A percentile compares a stretch with the other conserved stretches of the same genome.
Evolutionary conservation across 2,888 invertebrate species (phyloP).

Genomic region (Eupelmus urozonus): DNA sequence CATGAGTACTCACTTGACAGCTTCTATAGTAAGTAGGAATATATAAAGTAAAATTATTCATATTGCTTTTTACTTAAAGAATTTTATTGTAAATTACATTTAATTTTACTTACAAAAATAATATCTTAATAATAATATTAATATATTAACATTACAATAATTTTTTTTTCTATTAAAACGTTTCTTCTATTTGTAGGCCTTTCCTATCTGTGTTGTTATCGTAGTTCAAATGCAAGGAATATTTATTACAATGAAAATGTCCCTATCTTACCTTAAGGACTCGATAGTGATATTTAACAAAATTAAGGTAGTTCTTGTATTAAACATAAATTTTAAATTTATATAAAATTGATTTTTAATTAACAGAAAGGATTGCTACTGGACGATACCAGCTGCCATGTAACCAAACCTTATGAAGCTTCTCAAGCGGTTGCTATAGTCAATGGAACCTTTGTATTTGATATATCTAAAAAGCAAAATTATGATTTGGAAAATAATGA

Average conservation of each 20-base stretch:
- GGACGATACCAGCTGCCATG: conserved; percentile 77
- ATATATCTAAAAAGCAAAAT: conserved; percentile 52
- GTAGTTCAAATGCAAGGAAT: conserved; percentile 72
- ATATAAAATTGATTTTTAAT: conserved; percentile 32
- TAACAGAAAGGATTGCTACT: conserved; percentile 75
- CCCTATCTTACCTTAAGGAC: conserved; percentile 70
- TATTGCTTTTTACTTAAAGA: no score
- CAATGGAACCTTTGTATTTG: conserved; percentile 78
- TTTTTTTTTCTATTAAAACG: no score
- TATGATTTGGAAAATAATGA: no score
- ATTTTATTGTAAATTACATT: no score
- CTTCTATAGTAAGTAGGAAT: conserved; percentile 79
- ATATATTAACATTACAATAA: no score
- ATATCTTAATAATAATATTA: no score
- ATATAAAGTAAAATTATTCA: no score
- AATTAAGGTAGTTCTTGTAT: conserved; percentile 70
- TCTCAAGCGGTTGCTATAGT: conserved; percentile 78
- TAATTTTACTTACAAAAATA: no score
- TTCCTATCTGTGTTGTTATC: conserved; percentile 73
- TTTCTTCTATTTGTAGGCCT: conserved; percentile 69
- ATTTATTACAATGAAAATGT: conserved; percentile 71
- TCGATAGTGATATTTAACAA: conserved; percentile 68
- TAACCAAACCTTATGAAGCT: conserved; percentile 76
- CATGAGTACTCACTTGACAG: conserved; percentile 80
- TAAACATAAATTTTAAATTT: no score